Evolutionary conservation across 2,797 vertebrate species (phyloP).

Genomic region (Pangasius macronema): DNA sequence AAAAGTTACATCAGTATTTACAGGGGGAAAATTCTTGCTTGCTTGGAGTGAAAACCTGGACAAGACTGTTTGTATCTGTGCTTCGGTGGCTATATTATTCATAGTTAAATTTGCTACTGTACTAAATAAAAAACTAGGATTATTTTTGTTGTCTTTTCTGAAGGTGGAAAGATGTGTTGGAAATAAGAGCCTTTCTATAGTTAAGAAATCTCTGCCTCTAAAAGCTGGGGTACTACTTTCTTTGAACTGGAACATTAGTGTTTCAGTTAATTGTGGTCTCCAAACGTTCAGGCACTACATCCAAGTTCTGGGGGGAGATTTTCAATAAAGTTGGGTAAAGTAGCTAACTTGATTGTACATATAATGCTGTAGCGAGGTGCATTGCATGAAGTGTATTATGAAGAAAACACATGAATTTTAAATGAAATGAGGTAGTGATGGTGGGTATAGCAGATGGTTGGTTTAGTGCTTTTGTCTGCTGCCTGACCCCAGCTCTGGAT

Average conservation of each 20-base stretch:
- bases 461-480: neutral
- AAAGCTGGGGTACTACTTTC: neutral
- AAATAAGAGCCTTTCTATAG: neutral
- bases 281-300: neutral
- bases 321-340: neutral
- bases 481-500: neutral
- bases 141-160: neutral
- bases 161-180: neutral
- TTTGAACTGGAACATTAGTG: neutral
- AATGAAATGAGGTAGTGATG: slow-evolving; percentile 1
- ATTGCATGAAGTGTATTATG: neutral
- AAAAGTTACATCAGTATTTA: neutral
- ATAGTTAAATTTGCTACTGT: neutral
- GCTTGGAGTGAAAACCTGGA: neutral
- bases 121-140: neutral
- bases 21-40: neutral
- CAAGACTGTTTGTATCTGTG: neutral
- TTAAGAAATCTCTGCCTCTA: neutral
- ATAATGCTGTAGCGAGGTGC: neutral
- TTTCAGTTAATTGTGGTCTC: neutral
- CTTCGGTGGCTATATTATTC: neutral
- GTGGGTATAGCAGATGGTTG: neutral
- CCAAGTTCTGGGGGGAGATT: neutral
- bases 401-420: neutral
- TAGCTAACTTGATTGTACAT: neutral